phyloP scores from a whole-genome alignment of 2,113 vertebrate species.

The Pteruthius melanotis region DNA sequence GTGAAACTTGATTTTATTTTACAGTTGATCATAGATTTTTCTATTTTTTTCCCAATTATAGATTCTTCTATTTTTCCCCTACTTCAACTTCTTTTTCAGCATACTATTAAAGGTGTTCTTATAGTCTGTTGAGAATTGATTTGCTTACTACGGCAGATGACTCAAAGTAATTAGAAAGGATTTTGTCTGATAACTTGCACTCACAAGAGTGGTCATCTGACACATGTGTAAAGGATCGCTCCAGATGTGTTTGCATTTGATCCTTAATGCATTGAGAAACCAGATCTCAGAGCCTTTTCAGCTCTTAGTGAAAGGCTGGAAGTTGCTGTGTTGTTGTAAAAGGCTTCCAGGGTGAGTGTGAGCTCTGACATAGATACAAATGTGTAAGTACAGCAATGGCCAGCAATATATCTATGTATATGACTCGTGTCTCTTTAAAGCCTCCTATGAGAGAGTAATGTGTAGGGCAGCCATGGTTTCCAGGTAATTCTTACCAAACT shows the following conservation, averaged over 20 bases:
- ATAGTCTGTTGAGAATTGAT: background rate
- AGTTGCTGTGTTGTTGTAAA: background rate
- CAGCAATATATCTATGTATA: fast-evolving
- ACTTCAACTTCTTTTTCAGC: background rate
- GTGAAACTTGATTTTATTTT: background rate
- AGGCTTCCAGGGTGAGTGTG: background rate
- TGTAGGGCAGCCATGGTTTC: background rate
- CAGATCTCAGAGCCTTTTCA: background rate
- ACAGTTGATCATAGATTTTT: background rate
- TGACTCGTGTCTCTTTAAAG: background rate
- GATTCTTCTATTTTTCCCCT: background rate
- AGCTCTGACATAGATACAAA: background rate
- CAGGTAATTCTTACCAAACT: background rate
- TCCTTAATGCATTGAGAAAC: background rate
- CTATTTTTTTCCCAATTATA: background rate
- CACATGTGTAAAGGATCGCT: background rate
- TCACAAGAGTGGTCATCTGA: background rate
- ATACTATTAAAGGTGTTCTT: background rate
- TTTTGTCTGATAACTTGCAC: background rate
- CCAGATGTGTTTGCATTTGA: background rate
- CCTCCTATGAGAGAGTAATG: background rate
- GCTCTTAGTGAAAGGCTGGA: background rate
- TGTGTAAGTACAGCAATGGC: background rate
- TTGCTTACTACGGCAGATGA: background rate
- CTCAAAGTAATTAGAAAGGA: background rate